Percentiles rank a stretch among this genome's conserved stretches.
phyloP scores from a whole-genome alignment of 2,888 invertebrate genomes.

The Nemoura dubitans region DNA sequence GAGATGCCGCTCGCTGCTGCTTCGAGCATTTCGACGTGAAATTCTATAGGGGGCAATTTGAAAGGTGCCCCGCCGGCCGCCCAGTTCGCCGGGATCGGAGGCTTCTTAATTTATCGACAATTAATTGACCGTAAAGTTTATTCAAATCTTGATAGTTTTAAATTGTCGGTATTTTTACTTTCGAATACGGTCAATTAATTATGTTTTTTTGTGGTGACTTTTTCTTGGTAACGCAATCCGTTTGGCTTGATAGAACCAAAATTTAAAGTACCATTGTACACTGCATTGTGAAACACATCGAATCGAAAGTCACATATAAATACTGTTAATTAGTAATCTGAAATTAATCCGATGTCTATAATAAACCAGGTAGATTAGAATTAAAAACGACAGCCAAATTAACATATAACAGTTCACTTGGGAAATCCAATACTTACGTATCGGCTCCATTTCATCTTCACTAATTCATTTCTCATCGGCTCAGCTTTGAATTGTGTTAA shows the following conservation, averaged over 20 bases:
- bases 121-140: slow-evolving; percentile 3
- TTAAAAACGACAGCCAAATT: background rate
- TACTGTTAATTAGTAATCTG: background rate
- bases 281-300: background rate
- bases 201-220: background rate
- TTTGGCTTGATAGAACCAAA: background rate
- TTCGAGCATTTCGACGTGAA: background rate
- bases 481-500: too few relatives aligned
- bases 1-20: background rate
- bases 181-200: background rate
- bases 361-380: background rate
- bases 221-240: background rate
- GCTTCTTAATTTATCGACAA: slow-evolving; percentile 1
- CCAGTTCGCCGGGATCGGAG: background rate
- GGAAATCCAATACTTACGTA: too few relatives aligned
- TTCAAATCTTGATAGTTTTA: slow-evolving; percentile 15
- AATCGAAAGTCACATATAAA: background rate
- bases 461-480: too few relatives aligned
- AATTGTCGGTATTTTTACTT: slow-evolving; percentile 13
- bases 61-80: background rate
- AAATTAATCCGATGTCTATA: background rate
- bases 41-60: background rate
- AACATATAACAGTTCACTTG: too few relatives aligned
- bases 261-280: background rate
- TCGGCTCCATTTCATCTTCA: too few relatives aligned